These are phyloP conservation scores for Papilio polytes DNA, from an alignment of 1,140 invertebrate genomes.

Conservation along the genomic window DNA sequence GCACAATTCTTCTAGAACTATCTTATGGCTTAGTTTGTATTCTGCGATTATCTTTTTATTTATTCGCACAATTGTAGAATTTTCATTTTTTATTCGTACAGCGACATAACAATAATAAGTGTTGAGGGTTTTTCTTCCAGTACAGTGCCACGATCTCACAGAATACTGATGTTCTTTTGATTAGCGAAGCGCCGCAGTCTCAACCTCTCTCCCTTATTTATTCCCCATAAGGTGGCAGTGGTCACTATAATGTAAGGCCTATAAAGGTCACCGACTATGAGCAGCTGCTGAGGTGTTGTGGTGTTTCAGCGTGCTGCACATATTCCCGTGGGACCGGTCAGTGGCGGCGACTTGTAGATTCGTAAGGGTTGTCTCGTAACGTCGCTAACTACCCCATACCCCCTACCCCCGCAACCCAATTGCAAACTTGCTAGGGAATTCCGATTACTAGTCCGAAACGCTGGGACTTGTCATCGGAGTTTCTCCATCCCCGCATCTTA, in stretches of 20 bases:
- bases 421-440: constrained; percentile 25
- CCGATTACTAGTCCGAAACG: neutral
- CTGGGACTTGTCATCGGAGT: constrained; percentile 14
- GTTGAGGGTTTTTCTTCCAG: neutral
- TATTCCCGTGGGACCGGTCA: constrained; percentile 79
- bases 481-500: neutral
- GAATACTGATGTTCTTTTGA: neutral
- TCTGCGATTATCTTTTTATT: neutral
- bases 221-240: neutral
- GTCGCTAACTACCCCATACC: constrained; percentile 49
- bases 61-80: neutral
- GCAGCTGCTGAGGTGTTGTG: constrained; percentile 33
- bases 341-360: constrained; percentile 64
- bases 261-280: neutral
- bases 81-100: neutral
- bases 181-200: neutral
- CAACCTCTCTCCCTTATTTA: no score
- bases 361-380: constrained; percentile 65
- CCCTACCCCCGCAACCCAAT: neutral
- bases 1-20: neutral
- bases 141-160: neutral
- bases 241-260: neutral
- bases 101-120: neutral
- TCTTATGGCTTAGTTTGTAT: neutral
- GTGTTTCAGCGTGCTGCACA: constrained; percentile 78